A percentile compares a stretch with the other conserved stretches of the same genome.
Evolutionary conservation across 2,113 vertebrate species (phyloP).

Genomic region (Strix aluco): DNA sequence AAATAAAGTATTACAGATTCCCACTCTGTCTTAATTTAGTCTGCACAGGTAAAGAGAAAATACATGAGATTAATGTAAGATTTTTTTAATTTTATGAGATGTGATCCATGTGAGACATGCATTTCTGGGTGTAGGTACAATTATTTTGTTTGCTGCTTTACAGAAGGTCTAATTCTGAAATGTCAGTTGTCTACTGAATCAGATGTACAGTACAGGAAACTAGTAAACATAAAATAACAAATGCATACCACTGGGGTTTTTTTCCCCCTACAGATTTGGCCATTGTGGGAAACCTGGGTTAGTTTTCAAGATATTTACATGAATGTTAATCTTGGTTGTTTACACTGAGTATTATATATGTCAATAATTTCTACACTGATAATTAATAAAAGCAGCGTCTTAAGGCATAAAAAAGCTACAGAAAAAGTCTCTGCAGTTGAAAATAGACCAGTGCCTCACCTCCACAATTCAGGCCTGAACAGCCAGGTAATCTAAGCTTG

Average conservation of each 20-base stretch:
- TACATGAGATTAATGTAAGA: neutral
- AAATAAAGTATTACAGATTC: neutral
- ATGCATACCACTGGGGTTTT: neutral
- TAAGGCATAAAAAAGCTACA: neutral
- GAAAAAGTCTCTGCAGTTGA: neutral
- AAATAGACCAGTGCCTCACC: neutral
- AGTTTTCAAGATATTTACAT: neutral
- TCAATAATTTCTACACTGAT: neutral
- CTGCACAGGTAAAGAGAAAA: neutral
- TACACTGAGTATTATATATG: neutral
- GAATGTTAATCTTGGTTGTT: neutral
- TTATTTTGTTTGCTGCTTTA: neutral
- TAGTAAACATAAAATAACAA: neutral
- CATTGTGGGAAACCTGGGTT: neutral
- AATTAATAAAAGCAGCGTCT: neutral
- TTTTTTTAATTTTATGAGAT: neutral
- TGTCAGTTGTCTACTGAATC: neutral
- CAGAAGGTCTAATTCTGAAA: neutral
- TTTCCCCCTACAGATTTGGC: neutral
- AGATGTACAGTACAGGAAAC: neutral
- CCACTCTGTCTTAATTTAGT: neutral
- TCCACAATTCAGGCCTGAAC: neutral
- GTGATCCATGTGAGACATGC: neutral
- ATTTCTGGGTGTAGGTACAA: neutral
- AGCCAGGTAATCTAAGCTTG: neutral